Percentiles rank a stretch among this genome's conserved stretches.
Evolutionary conservation across 2,797 vertebrate genomes (phyloP).

Genomic region (Ataeniobius toweri): DNA sequence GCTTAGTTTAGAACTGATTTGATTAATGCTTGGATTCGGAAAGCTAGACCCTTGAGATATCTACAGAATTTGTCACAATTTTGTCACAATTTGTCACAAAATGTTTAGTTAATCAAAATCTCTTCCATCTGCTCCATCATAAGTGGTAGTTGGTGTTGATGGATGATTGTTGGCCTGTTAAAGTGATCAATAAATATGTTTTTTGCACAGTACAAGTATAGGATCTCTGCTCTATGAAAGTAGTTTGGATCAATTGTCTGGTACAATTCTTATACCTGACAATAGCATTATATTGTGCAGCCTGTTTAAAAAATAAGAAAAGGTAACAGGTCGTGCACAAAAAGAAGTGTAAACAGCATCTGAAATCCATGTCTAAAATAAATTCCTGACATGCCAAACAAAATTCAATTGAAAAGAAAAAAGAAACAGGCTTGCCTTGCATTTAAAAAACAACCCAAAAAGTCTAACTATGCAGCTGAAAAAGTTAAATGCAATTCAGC

Average conservation of each 20-base stretch:
- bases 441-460: too few relatives aligned
- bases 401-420: too few relatives aligned
- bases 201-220: background rate
- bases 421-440: too few relatives aligned
- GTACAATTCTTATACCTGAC: background rate
- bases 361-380: background rate
- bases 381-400: too few relatives aligned
- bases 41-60: background rate
- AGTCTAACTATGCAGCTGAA: too few relatives aligned
- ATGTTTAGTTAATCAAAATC: too few relatives aligned
- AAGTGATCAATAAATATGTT: background rate
- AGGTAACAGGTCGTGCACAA: background rate
- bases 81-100: background rate
- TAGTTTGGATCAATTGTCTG: background rate
- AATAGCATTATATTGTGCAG: background rate
- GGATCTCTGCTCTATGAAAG: background rate
- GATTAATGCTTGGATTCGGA: constrained; percentile 1
- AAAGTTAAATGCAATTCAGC: too few relatives aligned
- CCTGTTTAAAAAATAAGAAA: background rate
- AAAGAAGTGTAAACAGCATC: background rate
- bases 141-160: background rate
- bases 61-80: background rate
- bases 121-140: background rate
- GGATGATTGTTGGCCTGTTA: background rate
- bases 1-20: constrained; percentile 3